Evolutionary conservation across 1,140 invertebrate species (phyloP), one percentile per base, ranked within the genome.

Genomic region (Brachionus rubens): DNA sequence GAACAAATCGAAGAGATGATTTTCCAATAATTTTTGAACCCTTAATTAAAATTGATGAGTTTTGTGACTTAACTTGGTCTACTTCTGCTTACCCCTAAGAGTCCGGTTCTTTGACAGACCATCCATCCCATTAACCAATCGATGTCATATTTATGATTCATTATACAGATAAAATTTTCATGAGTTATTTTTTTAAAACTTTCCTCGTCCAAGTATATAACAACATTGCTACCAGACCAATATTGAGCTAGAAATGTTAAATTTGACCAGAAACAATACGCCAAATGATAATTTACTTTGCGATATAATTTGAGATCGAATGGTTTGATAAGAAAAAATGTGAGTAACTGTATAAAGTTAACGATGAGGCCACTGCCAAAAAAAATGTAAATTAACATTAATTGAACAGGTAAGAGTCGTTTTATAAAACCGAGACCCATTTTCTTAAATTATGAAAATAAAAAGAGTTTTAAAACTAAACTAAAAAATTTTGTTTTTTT

Each of bases 1-100:
- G 94, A 76, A 97, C 87, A 81, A 92, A 94, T 78, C 91, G 89
- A 79, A 96, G 90, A 5, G 90, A 89, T 83, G 94, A 92, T 86
- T 98, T 98, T 5, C 92, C 92, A 86, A 93, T 95, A 12, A 93
- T 92, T 88, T 96, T 96, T 78, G 92, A 93, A 83, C 93, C 93
- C 91, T 93, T 21, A 10, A 54, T 48, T 36, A 70, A 70, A 70
- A 70, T 50, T 16, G 36, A 48, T 19, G 36, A 16, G 16, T 70
- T 68, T 46, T 14, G 12, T 16, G 40, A 76, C 36, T 72, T 77
- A 77, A 43, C 12, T 36, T 43, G 16, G 47, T 10, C 41, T 46
- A 36, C 40, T 28, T n/a, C 9, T 50, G 16, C 12, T 75, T 21
- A 33, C 76, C 10, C 47, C 65, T 21, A 78, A 26, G 3, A 78